These are phyloP conservation scores for Ptilonorhynchus violaceus DNA, from an alignment of 2,113 vertebrate genomes.

Conservation along the genomic window DNA sequence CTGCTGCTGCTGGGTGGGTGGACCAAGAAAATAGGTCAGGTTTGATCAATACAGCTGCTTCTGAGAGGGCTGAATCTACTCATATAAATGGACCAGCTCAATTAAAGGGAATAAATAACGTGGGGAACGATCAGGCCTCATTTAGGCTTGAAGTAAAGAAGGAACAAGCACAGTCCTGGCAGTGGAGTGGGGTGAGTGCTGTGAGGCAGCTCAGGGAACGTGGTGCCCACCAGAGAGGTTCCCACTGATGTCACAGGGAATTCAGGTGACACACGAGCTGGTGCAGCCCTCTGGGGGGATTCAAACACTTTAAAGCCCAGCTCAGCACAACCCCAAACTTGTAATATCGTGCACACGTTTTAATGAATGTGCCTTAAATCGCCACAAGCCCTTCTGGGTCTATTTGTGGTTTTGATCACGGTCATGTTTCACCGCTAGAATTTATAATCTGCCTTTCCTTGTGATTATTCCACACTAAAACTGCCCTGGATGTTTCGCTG, in stretches of 20 bases:
- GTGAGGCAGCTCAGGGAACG: background rate
- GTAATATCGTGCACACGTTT: accelerated
- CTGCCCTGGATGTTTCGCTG: background rate
- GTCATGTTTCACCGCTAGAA: background rate
- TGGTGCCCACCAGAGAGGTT: background rate
- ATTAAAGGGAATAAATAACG: slow-evolving; percentile 8
- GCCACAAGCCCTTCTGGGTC: background rate
- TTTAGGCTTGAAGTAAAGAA: background rate
- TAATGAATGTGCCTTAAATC: background rate
- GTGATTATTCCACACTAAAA: background rate
- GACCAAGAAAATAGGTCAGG: slow-evolving; percentile 51
- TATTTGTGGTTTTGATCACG: background rate
- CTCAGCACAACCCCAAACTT: background rate
- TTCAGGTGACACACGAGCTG: background rate
- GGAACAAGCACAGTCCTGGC: background rate
- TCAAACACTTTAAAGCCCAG: background rate
- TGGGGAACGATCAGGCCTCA: background rate
- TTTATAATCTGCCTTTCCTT: background rate
- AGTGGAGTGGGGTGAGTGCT: accelerated
- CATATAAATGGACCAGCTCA: background rate
- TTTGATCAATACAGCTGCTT: slow-evolving; percentile 47
- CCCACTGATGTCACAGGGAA: accelerated
- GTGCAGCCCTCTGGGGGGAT: background rate
- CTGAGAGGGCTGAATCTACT: background rate
- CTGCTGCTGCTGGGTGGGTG: background rate